phyloP scores from a whole-genome alignment of 2,113 vertebrate species.

The Condylura cristata region DNA sequence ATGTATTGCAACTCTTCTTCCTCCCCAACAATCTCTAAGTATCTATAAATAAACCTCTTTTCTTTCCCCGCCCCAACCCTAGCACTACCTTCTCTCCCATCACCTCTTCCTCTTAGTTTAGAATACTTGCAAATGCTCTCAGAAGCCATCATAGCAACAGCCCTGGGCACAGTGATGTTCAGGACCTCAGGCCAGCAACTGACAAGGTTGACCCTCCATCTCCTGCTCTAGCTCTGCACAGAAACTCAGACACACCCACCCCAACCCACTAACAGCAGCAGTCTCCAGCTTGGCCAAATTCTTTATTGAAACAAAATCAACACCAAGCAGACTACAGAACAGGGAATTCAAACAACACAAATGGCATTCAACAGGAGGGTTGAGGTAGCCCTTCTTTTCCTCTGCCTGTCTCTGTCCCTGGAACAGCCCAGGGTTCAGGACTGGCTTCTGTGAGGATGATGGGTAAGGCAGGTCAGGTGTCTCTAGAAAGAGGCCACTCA shows the following conservation, averaged over 20 bases:
- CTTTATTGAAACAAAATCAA: slow-evolving; percentile 73
- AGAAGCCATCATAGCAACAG: neutral
- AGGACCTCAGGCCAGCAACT: neutral
- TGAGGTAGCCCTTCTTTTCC: neutral
- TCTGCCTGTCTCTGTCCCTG: neutral
- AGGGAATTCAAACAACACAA: slow-evolving; percentile 15
- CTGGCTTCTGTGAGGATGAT: neutral
- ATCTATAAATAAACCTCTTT: neutral
- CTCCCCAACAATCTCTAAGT: neutral
- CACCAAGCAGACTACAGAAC: slow-evolving; percentile 4
- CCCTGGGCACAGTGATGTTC: neutral
- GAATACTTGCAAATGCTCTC: slow-evolving; percentile 19
- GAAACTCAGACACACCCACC: neutral
- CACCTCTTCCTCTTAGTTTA: neutral
- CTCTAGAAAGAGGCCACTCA: neutral
- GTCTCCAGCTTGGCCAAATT: slow-evolving; percentile 53
- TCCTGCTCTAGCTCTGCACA: neutral
- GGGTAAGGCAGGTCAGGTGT: neutral
- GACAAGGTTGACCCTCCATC: neutral
- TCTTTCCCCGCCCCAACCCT: neutral
- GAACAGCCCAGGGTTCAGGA: neutral
- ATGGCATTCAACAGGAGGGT: no score
- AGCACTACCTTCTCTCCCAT: neutral
- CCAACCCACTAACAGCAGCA: slow-evolving; percentile 15
- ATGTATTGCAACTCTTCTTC: neutral